A percentile compares a stretch with the other conserved stretches of the same genome.
These are phyloP conservation scores for Sarcophaga subvicina DNA, from an alignment of 2,888 invertebrate genomes.

Conservation along the genomic window DNA sequence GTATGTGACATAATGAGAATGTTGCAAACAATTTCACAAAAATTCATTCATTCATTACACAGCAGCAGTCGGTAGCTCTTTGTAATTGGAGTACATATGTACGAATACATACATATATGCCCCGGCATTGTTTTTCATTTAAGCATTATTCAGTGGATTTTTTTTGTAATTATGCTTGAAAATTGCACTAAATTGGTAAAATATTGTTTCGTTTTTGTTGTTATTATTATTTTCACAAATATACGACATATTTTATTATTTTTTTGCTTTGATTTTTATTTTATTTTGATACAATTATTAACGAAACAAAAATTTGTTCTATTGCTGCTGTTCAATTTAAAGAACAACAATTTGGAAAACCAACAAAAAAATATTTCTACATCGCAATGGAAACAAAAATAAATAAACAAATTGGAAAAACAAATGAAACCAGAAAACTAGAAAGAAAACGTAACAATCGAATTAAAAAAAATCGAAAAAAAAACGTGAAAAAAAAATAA, in stretches of 20 bases:
- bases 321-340: too few species aligned
- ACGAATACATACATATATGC: neutral
- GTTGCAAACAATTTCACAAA: constrained; percentile 21
- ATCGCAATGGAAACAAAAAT: neutral
- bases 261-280: neutral
- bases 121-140: neutral
- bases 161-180: neutral
- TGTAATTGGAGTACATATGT: neutral
- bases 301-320: too few species aligned
- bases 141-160: neutral
- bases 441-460: neutral
- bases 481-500: constrained; percentile 24
- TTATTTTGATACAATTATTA: neutral
- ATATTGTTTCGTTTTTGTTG: neutral
- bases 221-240: neutral
- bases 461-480: constrained; percentile 13
- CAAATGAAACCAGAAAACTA: neutral
- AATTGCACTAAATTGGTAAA: neutral
- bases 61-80: too few species aligned
- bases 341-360: neutral
- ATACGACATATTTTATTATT: neutral
- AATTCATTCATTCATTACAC: neutral
- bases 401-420: constrained; percentile 29
- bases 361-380: constrained; percentile 3
- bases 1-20: constrained; percentile 52